A percentile compares a stretch with the other conserved stretches of the same genome.
phyloP scores from a whole-genome alignment of 2,797 vertebrate genomes.

The Lagocephalus sceleratus region DNA sequence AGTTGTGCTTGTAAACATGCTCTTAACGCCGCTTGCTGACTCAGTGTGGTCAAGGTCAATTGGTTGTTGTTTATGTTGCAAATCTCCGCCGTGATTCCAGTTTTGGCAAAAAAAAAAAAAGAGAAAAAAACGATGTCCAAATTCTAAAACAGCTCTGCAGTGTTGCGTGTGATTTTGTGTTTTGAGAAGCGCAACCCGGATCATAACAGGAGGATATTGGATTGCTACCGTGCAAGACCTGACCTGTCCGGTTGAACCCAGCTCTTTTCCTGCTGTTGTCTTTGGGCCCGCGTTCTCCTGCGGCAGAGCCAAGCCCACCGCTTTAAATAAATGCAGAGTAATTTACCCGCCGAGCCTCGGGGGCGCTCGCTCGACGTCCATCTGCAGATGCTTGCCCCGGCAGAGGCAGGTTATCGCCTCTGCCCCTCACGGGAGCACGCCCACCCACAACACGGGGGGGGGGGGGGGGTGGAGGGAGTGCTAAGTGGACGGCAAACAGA shows the following conservation, averaged over 20 bases:
- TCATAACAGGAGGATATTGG: conserved; percentile 70
- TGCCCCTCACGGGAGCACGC: conserved; percentile 50
- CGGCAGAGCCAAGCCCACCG: conserved; percentile 61
- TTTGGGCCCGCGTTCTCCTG: conserved; percentile 59
- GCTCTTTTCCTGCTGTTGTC: conserved; percentile 70
- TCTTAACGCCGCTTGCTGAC: conserved; percentile 45
- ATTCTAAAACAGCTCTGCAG: conserved; percentile 74
- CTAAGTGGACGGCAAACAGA: conserved; percentile 61
- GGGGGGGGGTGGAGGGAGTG: no score
- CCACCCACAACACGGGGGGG: conserved; percentile 47
- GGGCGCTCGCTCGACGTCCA: conserved; percentile 65
- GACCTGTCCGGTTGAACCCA: conserved; percentile 76
- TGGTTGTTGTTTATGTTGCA: conserved; percentile 52
- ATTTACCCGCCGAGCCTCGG: conserved; percentile 52
- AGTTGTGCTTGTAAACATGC: conserved; percentile 33
- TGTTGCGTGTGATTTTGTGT: conserved; percentile 64
- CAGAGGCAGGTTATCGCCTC: conserved; percentile 72
- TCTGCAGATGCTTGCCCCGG: conserved; percentile 66
- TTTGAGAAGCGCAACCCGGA: conserved; percentile 70
- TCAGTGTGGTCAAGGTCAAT: conserved; percentile 44
- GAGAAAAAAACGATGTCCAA: no score
- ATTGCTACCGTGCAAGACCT: conserved; percentile 71
- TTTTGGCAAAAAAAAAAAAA: conserved; percentile 50
- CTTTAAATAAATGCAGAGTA: conserved; percentile 70
- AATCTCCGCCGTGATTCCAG: conserved; percentile 38